phyloP scores from a whole-genome alignment of 2,113 vertebrate species.

The Tenrec ecaudatus region DNA sequence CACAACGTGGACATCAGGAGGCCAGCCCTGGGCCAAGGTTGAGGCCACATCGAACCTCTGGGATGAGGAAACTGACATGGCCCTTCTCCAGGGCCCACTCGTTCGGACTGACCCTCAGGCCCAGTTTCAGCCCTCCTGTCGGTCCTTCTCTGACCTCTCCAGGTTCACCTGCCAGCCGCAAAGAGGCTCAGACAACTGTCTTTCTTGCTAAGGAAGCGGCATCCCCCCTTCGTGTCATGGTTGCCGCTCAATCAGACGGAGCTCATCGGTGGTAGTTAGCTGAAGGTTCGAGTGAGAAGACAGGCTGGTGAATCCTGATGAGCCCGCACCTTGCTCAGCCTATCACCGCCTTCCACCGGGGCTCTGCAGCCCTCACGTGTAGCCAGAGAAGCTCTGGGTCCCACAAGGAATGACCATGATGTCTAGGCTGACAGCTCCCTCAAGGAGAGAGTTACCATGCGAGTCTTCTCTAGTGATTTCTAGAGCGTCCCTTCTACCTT shows the following conservation, averaged over 20 bases:
- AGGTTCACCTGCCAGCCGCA: not conserved
- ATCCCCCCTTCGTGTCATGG: not conserved
- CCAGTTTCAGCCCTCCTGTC: not conserved
- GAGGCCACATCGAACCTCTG: not conserved
- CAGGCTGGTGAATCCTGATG: not conserved
- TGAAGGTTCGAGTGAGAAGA: not conserved
- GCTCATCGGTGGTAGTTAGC: not conserved
- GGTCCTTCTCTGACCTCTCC: not conserved
- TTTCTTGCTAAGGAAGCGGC: not conserved
- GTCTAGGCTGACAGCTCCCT: not conserved
- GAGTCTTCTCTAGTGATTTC: not conserved
- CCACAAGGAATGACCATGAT: not conserved
- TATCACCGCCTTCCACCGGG: too few species aligned
- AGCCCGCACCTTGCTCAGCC: accelerated
- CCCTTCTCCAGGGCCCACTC: not conserved
- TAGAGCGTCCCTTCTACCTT: not conserved
- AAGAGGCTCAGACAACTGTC: not conserved
- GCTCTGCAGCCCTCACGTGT: not conserved
- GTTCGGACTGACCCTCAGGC: not conserved
- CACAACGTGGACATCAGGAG: not conserved
- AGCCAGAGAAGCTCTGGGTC: not conserved
- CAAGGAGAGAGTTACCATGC: not conserved
- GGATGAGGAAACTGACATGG: not conserved
- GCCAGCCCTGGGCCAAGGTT: not conserved
- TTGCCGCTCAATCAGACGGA: not conserved